Percentiles rank a stretch among this genome's conserved stretches.
phyloP scores from a whole-genome alignment of 2,113 vertebrate genomes.

The Jaculus jaculus region DNA sequence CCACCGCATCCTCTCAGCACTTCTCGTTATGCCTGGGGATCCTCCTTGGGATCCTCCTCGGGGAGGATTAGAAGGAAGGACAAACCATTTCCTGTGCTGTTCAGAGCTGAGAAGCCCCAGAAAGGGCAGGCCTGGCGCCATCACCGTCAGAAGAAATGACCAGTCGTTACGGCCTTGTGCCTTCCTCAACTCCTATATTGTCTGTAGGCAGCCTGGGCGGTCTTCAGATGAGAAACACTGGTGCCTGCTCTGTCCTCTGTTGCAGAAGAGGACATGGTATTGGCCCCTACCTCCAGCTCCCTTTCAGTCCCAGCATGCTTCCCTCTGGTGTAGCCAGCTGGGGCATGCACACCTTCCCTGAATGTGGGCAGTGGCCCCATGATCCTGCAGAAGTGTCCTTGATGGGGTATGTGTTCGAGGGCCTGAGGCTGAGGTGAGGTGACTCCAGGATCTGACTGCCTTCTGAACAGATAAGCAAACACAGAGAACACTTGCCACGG shows the following conservation, averaged over 20 bases:
- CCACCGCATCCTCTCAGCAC: fast-evolving
- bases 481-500: fast-evolving
- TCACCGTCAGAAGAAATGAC: fast-evolving
- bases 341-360: fast-evolving
- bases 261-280: not conserved
- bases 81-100: too few relatives aligned
- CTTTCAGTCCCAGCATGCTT: fast-evolving
- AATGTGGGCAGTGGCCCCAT: fast-evolving
- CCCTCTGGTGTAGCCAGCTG: fast-evolving
- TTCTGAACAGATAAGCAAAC: too few relatives aligned
- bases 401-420: fast-evolving
- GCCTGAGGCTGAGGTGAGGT: not conserved
- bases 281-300: fast-evolving
- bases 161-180: fast-evolving
- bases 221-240: not conserved
- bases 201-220: fast-evolving
- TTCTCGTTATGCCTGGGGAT: too few relatives aligned
- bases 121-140: not conserved
- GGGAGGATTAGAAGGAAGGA: too few relatives aligned
- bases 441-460: fast-evolving
- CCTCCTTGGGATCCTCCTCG: too few relatives aligned
- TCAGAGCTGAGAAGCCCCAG: not conserved
- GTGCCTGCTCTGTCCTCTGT: not conserved
- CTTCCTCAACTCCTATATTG: fast-evolving
- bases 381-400: too few relatives aligned